phyloP scores from a whole-genome alignment of 2,797 vertebrate genomes.

The Sebastes wilsoni region DNA sequence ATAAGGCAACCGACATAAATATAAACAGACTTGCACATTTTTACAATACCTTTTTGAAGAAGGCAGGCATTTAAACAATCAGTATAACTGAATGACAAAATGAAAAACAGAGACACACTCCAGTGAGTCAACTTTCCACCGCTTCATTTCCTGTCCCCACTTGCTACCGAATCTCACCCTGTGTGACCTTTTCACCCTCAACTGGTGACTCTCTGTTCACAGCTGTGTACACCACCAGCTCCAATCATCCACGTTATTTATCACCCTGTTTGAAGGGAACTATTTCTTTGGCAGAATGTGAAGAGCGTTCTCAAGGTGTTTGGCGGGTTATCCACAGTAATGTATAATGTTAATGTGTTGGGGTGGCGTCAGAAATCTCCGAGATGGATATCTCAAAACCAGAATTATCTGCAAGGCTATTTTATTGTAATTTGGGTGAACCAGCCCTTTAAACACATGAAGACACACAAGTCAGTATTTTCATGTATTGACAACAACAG shows the following conservation, averaged over 20 bases:
- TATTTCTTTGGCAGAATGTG: neutral
- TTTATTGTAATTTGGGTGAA: neutral
- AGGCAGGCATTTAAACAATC: neutral
- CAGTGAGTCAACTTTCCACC: neutral
- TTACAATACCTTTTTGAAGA: neutral
- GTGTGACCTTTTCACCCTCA: slow-evolving; percentile 22
- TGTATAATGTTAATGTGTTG: neutral
- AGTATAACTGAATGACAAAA: neutral
- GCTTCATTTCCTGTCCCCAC: slow-evolving; percentile 2
- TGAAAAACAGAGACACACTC: neutral
- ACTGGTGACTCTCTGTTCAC: neutral
- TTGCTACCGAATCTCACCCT: neutral
- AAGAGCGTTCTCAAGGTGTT: neutral
- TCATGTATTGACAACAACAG: slow-evolving; percentile 6
- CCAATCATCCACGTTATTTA: neutral
- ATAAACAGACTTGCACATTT: neutral
- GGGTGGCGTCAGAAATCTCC: neutral
- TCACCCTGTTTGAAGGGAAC: neutral
- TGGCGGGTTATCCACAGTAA: neutral
- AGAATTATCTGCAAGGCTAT: neutral
- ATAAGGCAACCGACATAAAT: neutral
- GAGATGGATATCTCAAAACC: neutral
- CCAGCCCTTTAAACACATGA: neutral
- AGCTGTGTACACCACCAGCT: slow-evolving; percentile 7
- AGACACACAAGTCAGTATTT: neutral